Evolutionary conservation across 2,888 invertebrate genomes (phyloP).

Genomic region (Busseola fusca): DNA sequence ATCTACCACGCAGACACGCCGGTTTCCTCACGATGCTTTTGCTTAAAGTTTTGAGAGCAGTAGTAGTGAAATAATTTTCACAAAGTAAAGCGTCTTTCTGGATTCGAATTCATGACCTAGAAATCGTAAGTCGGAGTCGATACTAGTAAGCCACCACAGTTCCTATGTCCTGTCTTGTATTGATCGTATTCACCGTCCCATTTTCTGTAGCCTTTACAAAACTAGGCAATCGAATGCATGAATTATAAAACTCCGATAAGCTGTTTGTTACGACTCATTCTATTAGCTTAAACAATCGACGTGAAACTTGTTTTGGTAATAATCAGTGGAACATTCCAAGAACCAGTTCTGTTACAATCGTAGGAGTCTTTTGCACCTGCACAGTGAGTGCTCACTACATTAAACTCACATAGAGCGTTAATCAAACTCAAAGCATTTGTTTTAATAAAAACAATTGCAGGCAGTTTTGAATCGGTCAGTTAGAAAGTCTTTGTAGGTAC

Average conservation of each 20-base stretch:
- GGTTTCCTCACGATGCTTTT: not conserved
- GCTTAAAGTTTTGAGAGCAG: not conserved
- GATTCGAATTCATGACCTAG: no score
- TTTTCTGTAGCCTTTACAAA: not conserved
- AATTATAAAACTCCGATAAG: constrained; percentile 11
- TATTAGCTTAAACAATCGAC: constrained; percentile 23
- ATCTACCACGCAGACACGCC: not conserved
- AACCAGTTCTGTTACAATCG: constrained; percentile 17
- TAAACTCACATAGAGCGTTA: not conserved
- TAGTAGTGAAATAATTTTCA: not conserved
- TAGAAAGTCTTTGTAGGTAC: no score
- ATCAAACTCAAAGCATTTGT: not conserved
- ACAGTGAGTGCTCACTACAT: not conserved
- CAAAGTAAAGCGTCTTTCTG: not conserved
- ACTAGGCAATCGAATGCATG: not conserved
- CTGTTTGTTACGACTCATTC: constrained; percentile 18
- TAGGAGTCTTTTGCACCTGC: constrained; percentile 31
- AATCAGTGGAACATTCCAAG: constrained; percentile 31
- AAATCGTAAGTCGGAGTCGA: no score
- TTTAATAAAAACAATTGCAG: not conserved
- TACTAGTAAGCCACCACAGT: no score
- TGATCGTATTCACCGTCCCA: no score
- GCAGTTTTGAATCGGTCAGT: no score
- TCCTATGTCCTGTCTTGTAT: not conserved
- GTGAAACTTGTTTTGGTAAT: constrained; percentile 44